Evolutionary conservation across 2,113 vertebrate genomes (phyloP).

Genomic region (Urocolius indicus): DNA sequence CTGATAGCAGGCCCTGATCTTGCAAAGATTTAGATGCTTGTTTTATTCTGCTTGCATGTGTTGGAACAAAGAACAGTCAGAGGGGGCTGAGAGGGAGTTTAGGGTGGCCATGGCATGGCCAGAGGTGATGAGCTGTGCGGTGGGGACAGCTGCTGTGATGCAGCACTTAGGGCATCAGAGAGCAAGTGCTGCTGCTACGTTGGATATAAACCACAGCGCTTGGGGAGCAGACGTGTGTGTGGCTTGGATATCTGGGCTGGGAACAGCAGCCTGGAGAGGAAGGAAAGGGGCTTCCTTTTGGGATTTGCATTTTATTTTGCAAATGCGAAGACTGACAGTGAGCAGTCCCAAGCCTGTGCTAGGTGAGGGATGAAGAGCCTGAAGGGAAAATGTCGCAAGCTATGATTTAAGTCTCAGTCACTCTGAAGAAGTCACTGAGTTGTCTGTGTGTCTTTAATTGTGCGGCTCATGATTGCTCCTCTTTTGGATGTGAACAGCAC

Average conservation of each 20-base stretch:
- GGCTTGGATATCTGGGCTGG: not conserved
- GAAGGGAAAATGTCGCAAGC: not conserved
- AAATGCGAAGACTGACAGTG: not conserved
- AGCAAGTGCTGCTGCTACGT: not conserved
- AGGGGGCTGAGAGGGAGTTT: not conserved
- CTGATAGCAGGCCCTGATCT: not conserved
- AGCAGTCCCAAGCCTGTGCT: not conserved
- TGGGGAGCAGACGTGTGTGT: rapidly evolving
- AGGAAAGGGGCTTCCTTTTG: not conserved
- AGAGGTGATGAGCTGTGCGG: not conserved
- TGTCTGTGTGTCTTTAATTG: not conserved
- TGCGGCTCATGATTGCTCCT: not conserved
- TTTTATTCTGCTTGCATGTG: not conserved
- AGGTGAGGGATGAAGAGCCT: not conserved
- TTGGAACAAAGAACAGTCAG: rapidly evolving
- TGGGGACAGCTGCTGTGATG: not conserved
- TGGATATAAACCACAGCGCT: not conserved
- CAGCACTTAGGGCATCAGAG: not conserved
- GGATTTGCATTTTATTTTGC: not conserved
- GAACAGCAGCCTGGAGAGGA: not conserved
- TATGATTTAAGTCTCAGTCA: not conserved
- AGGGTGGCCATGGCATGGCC: not conserved
- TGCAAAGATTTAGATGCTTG: not conserved
- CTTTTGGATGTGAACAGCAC: not conserved
- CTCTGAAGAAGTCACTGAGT: not conserved